Evolutionary conservation across 1,140 invertebrate genomes (phyloP).

Genomic region (Nephila pilipes): DNA sequence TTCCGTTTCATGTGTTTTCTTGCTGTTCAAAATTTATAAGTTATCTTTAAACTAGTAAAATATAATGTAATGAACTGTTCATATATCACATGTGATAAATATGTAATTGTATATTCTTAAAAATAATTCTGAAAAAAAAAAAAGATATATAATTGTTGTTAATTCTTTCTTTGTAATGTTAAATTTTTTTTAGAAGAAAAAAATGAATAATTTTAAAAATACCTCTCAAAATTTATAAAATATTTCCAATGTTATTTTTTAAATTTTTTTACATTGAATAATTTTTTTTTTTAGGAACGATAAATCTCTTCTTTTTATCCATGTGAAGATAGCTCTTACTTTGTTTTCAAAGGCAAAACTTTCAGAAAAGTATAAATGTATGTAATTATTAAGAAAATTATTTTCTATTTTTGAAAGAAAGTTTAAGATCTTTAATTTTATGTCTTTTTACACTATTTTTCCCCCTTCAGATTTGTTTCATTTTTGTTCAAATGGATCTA

Average conservation of each 20-base stretch:
- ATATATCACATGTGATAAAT: too few species aligned
- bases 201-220: background rate
- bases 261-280: too few species aligned
- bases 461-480: conserved; percentile 60
- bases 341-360: conserved; percentile 62
- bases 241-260: too few species aligned
- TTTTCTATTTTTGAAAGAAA: background rate
- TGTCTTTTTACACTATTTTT: background rate
- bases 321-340: conserved; percentile 50
- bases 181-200: too few species aligned
- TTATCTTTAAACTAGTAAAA: too few species aligned
- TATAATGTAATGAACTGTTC: too few species aligned
- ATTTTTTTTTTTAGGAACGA: conserved; percentile 41
- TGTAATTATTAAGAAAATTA: background rate
- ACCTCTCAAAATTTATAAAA: too few species aligned
- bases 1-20: too few species aligned
- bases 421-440: background rate
- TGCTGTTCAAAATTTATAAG: too few species aligned
- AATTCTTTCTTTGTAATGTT: too few species aligned
- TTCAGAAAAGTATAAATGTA: conserved; percentile 64
- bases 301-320: conserved; percentile 45
- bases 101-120: too few species aligned
- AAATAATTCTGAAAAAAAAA: too few species aligned
- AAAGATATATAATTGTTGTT: background rate
- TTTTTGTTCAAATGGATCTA: conserved; percentile 42